Evolutionary conservation across 2,888 invertebrate species (phyloP), one percentile per base, ranked within the genome.

Genomic region (Eupeodes latifasciatus): DNA sequence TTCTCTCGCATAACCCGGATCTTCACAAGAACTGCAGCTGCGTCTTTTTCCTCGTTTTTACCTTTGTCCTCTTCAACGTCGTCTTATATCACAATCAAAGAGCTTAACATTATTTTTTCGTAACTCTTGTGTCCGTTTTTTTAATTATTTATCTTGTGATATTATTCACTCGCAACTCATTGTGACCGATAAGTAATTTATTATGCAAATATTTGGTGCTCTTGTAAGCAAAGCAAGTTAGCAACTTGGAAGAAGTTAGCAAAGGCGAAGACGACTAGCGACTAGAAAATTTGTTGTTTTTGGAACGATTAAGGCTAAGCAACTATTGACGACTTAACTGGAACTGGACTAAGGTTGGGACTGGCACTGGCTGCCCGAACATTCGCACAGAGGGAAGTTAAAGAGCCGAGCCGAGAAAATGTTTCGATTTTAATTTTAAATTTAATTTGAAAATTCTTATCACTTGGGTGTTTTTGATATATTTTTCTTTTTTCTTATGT

Each of bases 201-300:
- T 87, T 87, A 87, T 87, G 87, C 87, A 87, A 87, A 87, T 87
- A 87, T 77, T 87, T 67, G 87, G 51, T 72, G 87, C 55, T 84
- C 36, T 80, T 61, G 69, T 66, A 61, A 67, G 71, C 71, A 5
- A 19, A 55, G 71, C 71, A 19, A 71, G 71, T 69, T 59, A 72
- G 74, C 49, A 27, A 27, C 40, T 12, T 64, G 44, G 12, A 27
- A 64, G 12, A 44, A 7, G 47, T 19, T 64, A 14, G 12, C 5
- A 44, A 44, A 61, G 5, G 16, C 40, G 40, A 40, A 5, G 40
- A 40, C 40, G 40, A 9, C 27, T 27, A 40, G 40, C 40, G 40
- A 40, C 40, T 40, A 40, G 40, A 40, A 40, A 40, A 40, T 40
- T 40, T 27, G 27, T 27, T 27, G 27, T 27, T 27, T 27, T 27